Percentiles rank a stretch among this genome's conserved stretches.
Conservation (phyloP, 2,113 vertebrate genomes). For the Grallaria varia region DNA sequence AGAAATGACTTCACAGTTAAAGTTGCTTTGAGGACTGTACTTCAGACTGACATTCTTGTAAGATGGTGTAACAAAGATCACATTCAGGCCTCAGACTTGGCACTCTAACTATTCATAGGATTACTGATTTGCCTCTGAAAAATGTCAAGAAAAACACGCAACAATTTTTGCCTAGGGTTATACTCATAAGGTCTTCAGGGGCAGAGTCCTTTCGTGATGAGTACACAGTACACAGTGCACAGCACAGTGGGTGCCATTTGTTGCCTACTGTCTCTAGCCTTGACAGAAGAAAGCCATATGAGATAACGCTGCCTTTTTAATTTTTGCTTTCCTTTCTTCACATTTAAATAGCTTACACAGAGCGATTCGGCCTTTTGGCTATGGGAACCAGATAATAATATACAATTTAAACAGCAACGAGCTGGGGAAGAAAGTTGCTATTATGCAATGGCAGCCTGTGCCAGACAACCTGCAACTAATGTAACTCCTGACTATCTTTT, state of each 20-base stretch:
- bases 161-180: slow-evolving; percentile 29
- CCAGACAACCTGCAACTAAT: neutral
- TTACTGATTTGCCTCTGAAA: neutral
- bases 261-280: neutral
- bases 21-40: neutral
- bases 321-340: slow-evolving; percentile 27
- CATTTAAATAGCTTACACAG: neutral
- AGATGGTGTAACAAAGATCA: slow-evolving; percentile 32
- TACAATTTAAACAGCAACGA: neutral
- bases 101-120: neutral
- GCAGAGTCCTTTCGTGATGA: neutral
- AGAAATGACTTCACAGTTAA: slow-evolving; percentile 1
- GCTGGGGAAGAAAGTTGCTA: neutral
- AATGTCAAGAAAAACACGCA: neutral
- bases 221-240: neutral
- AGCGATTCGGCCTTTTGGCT: neutral
- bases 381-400: neutral
- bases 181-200: neutral
- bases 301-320: neutral
- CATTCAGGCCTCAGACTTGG: slow-evolving; percentile 18
- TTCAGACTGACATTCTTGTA: slow-evolving; percentile 26
- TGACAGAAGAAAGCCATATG: neutral
- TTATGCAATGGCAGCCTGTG: neutral
- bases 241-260: neutral
- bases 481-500: neutral